These are phyloP conservation scores for Microtus ochrogaster DNA, from an alignment of 2,113 vertebrate species.

Conservation along the genomic window DNA sequence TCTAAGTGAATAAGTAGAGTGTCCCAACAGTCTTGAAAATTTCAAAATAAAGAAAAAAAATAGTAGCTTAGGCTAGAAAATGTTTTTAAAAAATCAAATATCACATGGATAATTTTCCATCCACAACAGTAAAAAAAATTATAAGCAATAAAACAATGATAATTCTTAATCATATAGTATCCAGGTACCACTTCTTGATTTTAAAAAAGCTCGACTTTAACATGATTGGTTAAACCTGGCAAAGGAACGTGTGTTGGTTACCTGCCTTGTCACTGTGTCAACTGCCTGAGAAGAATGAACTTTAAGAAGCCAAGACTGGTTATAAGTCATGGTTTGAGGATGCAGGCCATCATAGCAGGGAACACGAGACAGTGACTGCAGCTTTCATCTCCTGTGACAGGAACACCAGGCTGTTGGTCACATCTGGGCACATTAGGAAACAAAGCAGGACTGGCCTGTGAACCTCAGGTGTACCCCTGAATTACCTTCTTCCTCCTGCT, in stretches of 20 bases:
- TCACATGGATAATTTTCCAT: neutral
- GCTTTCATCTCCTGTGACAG: neutral
- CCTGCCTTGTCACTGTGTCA: neutral
- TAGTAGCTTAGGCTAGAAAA: neutral
- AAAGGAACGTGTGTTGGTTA: neutral
- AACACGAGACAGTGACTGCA: neutral
- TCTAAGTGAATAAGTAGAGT: neutral
- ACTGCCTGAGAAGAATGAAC: neutral
- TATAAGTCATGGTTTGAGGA: neutral
- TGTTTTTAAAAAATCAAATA: neutral
- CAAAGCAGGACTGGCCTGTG: neutral
- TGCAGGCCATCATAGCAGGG: too few relatives aligned
- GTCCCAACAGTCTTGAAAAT: neutral
- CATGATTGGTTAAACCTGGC: neutral
- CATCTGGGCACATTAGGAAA: neutral
- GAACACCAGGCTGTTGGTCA: neutral
- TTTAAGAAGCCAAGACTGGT: neutral
- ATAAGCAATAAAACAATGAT: neutral
- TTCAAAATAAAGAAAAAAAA: neutral
- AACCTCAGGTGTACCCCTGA: neutral
- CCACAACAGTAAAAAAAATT: neutral
- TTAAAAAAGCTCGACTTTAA: neutral
- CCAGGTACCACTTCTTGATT: constrained; percentile 4
- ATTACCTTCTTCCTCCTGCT: neutral
- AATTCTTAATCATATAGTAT: neutral